phyloP scores from a whole-genome alignment of 2,888 invertebrate genomes.

The Lycophotia porphyrea region DNA sequence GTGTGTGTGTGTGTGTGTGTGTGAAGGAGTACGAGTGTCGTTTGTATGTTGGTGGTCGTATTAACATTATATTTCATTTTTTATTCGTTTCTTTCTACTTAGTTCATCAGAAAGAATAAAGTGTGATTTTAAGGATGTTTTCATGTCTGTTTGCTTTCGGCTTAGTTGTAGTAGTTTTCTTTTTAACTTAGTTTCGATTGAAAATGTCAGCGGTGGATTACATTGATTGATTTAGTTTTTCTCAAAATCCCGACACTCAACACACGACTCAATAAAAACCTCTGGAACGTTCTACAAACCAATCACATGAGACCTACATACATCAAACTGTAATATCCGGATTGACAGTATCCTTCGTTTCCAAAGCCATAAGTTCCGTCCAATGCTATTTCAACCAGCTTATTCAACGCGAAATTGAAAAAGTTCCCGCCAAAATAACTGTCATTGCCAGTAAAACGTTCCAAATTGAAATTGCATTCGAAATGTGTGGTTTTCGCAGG shows the following conservation, averaged over 20 bases:
- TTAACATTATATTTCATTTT: not conserved
- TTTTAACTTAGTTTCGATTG: not conserved
- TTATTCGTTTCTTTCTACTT: not conserved
- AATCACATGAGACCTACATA: slow-evolving; percentile 21
- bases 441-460: slow-evolving; percentile 42
- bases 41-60: not conserved
- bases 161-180: not conserved
- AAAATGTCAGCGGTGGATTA: slow-evolving; percentile 17
- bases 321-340: slow-evolving; percentile 49
- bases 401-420: slow-evolving; percentile 52
- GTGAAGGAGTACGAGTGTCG: not conserved
- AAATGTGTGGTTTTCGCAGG: slow-evolving; percentile 32
- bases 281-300: slow-evolving; percentile 12
- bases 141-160: not conserved
- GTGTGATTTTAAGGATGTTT: not conserved
- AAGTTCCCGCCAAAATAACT: slow-evolving; percentile 54
- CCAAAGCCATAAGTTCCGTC: slow-evolving; percentile 10
- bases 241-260: not conserved
- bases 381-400: slow-evolving; percentile 42
- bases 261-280: not conserved
- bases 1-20: too few relatives aligned
- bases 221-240: slow-evolving; percentile 13
- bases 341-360: slow-evolving; percentile 17
- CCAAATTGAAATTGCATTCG: slow-evolving; percentile 58
- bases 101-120: not conserved